A percentile compares a stretch with the other conserved stretches of the same genome.
Conservation (phyloP, 2,113 vertebrate genomes). For the Sceloporus undulatus region DNA sequence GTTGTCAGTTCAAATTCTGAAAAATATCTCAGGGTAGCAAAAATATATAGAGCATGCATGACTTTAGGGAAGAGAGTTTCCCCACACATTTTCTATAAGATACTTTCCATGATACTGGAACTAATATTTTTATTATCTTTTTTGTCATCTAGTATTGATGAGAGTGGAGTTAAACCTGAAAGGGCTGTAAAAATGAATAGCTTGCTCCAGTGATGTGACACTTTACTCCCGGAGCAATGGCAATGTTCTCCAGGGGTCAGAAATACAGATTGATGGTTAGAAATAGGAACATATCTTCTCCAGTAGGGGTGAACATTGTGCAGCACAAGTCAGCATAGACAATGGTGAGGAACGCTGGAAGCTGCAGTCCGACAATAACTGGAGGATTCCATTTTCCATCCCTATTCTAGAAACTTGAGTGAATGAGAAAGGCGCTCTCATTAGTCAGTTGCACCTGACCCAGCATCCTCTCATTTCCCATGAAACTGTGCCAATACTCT, state of each 20-base stretch:
- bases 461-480: background rate
- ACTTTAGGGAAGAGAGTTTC: constrained; percentile 17
- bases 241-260: background rate
- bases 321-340: no score
- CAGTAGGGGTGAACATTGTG: no score
- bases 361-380: no score
- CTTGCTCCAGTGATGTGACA: background rate
- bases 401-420: background rate
- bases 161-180: background rate
- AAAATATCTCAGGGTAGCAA: constrained; percentile 11
- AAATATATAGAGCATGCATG: background rate
- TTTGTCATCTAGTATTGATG: constrained; percentile 2
- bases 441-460: background rate
- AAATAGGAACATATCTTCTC: background rate
- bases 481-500: background rate
- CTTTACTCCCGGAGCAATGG: no score
- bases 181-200: background rate
- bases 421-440: background rate
- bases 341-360: no score
- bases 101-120: background rate
- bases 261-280: background rate
- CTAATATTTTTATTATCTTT: constrained; percentile 14
- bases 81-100: background rate
- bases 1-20: constrained; percentile 28
- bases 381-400: no score